Evolutionary conservation across 2,888 invertebrate genomes (phyloP).

Genomic region (Caenorhabditis afra): DNA sequence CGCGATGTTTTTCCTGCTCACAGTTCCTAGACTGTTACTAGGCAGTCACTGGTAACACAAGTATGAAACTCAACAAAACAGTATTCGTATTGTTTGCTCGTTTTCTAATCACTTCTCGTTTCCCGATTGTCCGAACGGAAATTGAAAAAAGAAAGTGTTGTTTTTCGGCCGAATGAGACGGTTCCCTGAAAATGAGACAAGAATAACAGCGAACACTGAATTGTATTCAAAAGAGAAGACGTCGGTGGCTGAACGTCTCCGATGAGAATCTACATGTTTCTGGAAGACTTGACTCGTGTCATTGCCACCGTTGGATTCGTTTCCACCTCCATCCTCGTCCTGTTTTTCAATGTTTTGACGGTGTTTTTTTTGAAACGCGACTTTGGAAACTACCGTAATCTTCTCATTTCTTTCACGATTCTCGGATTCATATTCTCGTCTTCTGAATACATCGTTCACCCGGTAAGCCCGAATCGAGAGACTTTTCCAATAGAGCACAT

Average conservation of each 20-base stretch:
- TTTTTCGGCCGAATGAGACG: background rate
- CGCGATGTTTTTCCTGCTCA: too few relatives aligned
- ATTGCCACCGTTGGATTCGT: conserved; percentile 26
- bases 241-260: too few relatives aligned
- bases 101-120: too few relatives aligned
- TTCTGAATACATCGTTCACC: conserved; percentile 38
- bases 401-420: conserved; percentile 22
- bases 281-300: conserved; percentile 22
- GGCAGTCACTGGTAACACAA: too few relatives aligned
- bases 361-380: conserved; percentile 32
- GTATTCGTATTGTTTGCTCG: too few relatives aligned
- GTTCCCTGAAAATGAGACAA: background rate
- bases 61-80: too few relatives aligned
- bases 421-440: conserved; percentile 32
- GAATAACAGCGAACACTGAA: conserved; percentile 1
- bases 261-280: background rate
- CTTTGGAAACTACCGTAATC: conserved; percentile 33
- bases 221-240: background rate
- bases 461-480: conserved; percentile 19
- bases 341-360: conserved; percentile 24
- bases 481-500: too few relatives aligned
- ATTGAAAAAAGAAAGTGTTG: conserved; percentile 1
- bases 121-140: background rate
- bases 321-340: conserved; percentile 7
- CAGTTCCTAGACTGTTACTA: too few relatives aligned